Conservation (phyloP, 2,113 vertebrate species). For the Oriolus oriolus region DNA sequence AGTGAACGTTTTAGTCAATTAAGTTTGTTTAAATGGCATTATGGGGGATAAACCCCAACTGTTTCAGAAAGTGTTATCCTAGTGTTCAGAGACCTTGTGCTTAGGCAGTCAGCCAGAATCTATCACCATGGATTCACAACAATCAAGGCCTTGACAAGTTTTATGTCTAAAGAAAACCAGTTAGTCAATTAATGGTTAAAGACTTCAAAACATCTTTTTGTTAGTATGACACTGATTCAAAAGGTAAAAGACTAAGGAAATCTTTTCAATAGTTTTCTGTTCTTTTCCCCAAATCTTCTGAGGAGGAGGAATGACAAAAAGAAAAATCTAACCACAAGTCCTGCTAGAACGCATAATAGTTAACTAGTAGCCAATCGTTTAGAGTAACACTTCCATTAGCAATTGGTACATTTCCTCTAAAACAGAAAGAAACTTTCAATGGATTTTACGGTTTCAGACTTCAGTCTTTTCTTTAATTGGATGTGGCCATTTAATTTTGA, state of each 20-base stretch:
- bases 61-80: conserved; percentile 25
- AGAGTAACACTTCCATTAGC: conserved; percentile 33
- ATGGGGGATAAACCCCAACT: neutral
- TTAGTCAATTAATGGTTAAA: conserved; percentile 60
- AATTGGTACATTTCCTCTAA: conserved; percentile 42
- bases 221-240: conserved; percentile 42
- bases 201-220: conserved; percentile 65
- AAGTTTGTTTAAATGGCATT: conserved; percentile 59
- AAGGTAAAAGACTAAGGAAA: conserved; percentile 44
- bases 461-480: conserved; percentile 43
- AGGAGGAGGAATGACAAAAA: neutral
- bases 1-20: conserved; percentile 45
- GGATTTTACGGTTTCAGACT: conserved; percentile 1
- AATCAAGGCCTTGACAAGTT: conserved; percentile 51
- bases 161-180: conserved; percentile 53
- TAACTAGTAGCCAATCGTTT: conserved; percentile 12
- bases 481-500: conserved; percentile 45
- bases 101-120: conserved; percentile 39
- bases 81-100: conserved; percentile 32
- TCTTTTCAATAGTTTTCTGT: conserved; percentile 28
- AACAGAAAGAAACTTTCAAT: conserved; percentile 48
- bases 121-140: conserved; percentile 29
- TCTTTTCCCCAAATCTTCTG: conserved; percentile 33
- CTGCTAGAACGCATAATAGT: conserved; percentile 24
- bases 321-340: neutral